Percentiles rank a stretch among this genome's conserved stretches.
These are phyloP conservation scores for Piprites chloris DNA, from an alignment of 2,113 vertebrate species.

Conservation along the genomic window DNA sequence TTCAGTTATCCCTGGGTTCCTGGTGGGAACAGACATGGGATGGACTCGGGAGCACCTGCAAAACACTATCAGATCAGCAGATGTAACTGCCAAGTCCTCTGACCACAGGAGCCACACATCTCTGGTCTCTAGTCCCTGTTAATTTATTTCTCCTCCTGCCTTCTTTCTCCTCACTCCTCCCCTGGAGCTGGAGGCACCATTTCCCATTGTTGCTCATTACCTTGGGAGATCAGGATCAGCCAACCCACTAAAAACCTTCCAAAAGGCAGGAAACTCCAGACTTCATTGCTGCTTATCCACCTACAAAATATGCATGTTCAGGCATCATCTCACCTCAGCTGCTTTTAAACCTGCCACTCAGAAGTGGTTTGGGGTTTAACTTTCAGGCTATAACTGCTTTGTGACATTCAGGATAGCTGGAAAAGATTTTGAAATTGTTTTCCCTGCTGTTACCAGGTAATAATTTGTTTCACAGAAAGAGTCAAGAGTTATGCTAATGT, in stretches of 20 bases:
- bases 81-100: neutral
- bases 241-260: neutral
- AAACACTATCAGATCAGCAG: rapidly evolving
- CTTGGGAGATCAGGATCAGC: neutral
- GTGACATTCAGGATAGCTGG: neutral
- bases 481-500: neutral
- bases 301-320: constrained; percentile 13
- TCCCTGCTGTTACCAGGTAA: neutral
- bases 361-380: constrained; percentile 6
- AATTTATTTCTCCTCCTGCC: neutral
- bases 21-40: neutral
- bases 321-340: constrained; percentile 10
- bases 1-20: neutral
- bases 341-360: neutral
- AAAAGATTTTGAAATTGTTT: neutral
- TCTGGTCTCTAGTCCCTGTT: neutral
- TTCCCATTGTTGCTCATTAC: neutral
- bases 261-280: neutral
- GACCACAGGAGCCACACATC: neutral
- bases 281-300: neutral
- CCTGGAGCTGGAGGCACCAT: neutral
- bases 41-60: neutral
- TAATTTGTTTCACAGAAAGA: neutral
- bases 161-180: neutral
- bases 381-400: neutral